phyloP scores from a whole-genome alignment of 53 echinoderm and acorn worm genomes.

The Glandiceps talaboti region DNA sequence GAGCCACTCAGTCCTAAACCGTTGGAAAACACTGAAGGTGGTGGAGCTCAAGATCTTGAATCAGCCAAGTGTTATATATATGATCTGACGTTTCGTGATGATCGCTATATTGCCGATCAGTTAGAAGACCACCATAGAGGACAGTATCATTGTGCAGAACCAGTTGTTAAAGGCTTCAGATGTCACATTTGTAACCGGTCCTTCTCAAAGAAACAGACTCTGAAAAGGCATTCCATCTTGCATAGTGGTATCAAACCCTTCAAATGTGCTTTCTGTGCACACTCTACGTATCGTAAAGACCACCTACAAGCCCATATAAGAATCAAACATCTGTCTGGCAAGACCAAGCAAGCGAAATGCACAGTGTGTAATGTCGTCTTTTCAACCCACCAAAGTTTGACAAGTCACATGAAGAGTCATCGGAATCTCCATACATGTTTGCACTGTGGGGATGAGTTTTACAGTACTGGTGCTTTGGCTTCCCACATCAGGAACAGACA shows the following conservation, averaged over 20 bases:
- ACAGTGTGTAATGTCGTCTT: conserved; percentile 58
- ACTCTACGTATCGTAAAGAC: conserved; percentile 60
- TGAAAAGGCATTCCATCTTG: conserved; percentile 64
- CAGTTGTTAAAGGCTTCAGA: conserved; percentile 3
- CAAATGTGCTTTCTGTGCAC: conserved; percentile 70
- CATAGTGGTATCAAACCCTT: conserved; percentile 72
- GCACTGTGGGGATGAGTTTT: background rate
- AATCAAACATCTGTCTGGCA: conserved; percentile 52
- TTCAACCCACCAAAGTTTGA: conserved; percentile 60
- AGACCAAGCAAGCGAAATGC: conserved; percentile 65
- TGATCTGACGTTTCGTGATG: background rate
- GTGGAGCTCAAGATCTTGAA: background rate
- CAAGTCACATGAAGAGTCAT: conserved; percentile 63
- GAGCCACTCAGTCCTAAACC: background rate
- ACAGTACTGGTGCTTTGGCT: background rate
- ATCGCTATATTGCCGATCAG: background rate
- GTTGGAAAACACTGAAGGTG: background rate
- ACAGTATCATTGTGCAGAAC: background rate
- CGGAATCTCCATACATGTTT: background rate
- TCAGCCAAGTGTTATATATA: background rate
- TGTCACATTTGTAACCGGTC: conserved; percentile 57
- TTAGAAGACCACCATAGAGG: background rate
- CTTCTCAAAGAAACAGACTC: conserved; percentile 70
- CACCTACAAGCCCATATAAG: conserved; percentile 68
- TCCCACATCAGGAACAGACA: background rate